Conservation (phyloP, 2,888 invertebrate genomes). For the Patella pellucida region DNA sequence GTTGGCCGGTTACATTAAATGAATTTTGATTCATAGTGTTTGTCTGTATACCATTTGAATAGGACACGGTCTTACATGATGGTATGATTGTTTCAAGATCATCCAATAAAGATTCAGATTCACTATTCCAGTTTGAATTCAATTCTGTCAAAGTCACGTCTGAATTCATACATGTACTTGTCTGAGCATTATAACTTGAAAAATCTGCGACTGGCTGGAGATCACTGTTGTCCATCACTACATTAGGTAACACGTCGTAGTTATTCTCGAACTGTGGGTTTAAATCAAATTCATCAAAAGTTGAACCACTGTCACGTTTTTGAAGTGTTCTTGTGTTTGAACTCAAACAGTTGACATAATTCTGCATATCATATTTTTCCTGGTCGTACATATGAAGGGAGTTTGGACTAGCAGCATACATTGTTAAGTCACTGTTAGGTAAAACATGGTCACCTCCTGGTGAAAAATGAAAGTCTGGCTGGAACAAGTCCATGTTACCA, state of each 20-base stretch:
- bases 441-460: slow-evolving; percentile 39
- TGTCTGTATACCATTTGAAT: neutral
- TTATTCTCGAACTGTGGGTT: slow-evolving; percentile 48
- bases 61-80: neutral
- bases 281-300: slow-evolving; percentile 49
- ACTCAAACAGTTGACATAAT: slow-evolving; percentile 36
- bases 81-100: slow-evolving; percentile 23
- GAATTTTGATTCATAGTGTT: no score
- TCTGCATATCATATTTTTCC: slow-evolving; percentile 57
- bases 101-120: slow-evolving; percentile 28
- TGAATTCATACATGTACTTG: slow-evolving; percentile 22
- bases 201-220: slow-evolving; percentile 8
- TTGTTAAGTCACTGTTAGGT: slow-evolving; percentile 36
- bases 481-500: slow-evolving; percentile 37
- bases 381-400: slow-evolving; percentile 63
- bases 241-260: neutral
- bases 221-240: slow-evolving; percentile 6
- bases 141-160: slow-evolving; percentile 55
- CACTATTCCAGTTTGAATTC: slow-evolving; percentile 34
- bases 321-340: slow-evolving; percentile 19
- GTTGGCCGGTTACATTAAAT: neutral
- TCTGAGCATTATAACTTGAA: slow-evolving; percentile 25
- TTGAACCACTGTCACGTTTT: slow-evolving; percentile 16
- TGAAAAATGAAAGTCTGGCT: slow-evolving; percentile 27
- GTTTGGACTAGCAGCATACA: slow-evolving; percentile 59